A percentile compares a stretch with the other conserved stretches of the same genome.
Conservation (phyloP, 2,888 invertebrate genomes). For the Euproctis similis region DNA sequence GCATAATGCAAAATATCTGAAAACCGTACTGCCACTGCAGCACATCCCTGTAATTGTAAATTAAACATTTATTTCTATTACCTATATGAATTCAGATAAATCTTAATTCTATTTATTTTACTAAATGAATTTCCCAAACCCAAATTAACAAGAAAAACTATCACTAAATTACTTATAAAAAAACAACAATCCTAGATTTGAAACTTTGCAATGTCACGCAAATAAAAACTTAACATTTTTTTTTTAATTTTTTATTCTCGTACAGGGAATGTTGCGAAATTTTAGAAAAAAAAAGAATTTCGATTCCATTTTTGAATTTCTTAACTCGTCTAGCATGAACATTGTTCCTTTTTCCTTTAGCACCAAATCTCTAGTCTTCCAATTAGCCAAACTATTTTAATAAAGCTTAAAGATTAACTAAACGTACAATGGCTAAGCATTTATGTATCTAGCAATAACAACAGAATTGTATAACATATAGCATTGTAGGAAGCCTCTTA, state of each 20-base stretch:
- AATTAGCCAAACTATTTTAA: constrained; percentile 64
- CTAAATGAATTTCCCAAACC: constrained; percentile 73
- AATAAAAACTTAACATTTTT: constrained; percentile 72
- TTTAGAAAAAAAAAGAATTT: constrained; percentile 33
- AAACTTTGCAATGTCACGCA: constrained; percentile 64
- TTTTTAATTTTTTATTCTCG: constrained; percentile 24
- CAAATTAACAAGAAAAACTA: constrained; percentile 72
- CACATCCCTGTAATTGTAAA: constrained; percentile 74
- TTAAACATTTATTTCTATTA: constrained; percentile 65
- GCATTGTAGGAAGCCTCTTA: constrained; percentile 71
- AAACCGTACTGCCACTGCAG: constrained; percentile 60
- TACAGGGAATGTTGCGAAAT: constrained; percentile 68
- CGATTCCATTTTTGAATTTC: constrained; percentile 35
- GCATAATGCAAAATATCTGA: constrained; percentile 43
- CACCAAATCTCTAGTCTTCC: constrained; percentile 75
- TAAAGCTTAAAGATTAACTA: constrained; percentile 68
- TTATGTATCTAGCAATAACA: constrained; percentile 73
- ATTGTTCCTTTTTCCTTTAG: constrained; percentile 69
- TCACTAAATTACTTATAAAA: constrained; percentile 65
- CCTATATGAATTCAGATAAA: constrained; percentile 72
- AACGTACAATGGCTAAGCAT: constrained; percentile 70
- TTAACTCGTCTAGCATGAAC: constrained; percentile 45
- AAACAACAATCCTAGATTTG: constrained; percentile 68
- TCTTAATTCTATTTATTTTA: constrained; percentile 64
- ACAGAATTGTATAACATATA: constrained; percentile 70